Conservation (phyloP, 2,888 invertebrate genomes). For the Tipula lateralis region DNA sequence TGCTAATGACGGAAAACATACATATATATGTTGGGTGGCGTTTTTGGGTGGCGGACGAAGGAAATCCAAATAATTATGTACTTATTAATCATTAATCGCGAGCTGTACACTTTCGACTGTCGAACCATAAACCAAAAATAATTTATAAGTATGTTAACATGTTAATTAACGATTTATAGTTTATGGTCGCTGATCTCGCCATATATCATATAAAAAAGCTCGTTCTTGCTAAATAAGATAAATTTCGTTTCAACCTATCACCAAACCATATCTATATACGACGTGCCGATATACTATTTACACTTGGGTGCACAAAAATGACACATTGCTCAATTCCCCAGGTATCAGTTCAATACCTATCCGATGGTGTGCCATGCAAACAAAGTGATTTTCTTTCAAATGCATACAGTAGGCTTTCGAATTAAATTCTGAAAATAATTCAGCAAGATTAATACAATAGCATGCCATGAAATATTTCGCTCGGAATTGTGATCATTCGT, state of each 20-base stretch:
- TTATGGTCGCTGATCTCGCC: neutral
- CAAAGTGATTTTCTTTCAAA: no score
- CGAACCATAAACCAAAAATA: neutral
- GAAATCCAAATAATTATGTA: neutral
- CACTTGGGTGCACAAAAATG: no score
- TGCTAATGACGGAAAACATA: neutral
- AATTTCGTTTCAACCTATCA: neutral
- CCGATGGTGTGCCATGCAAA: no score
- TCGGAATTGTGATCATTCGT: no score
- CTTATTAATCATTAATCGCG: neutral
- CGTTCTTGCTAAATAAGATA: neutral
- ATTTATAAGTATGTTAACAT: neutral
- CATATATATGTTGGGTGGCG: neutral
- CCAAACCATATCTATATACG: neutral
- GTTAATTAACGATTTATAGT: neutral
- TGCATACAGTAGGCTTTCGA: no score
- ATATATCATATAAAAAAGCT: neutral
- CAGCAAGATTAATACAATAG: no score
- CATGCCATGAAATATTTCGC: no score
- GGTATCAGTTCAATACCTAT: no score
- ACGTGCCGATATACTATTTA: no score
- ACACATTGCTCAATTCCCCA: no score
- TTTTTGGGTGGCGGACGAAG: neutral
- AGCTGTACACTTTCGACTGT: neutral
- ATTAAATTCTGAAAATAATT: no score